Conservation (phyloP, 2,113 vertebrate species). For the Odontesthes bonariensis region DNA sequence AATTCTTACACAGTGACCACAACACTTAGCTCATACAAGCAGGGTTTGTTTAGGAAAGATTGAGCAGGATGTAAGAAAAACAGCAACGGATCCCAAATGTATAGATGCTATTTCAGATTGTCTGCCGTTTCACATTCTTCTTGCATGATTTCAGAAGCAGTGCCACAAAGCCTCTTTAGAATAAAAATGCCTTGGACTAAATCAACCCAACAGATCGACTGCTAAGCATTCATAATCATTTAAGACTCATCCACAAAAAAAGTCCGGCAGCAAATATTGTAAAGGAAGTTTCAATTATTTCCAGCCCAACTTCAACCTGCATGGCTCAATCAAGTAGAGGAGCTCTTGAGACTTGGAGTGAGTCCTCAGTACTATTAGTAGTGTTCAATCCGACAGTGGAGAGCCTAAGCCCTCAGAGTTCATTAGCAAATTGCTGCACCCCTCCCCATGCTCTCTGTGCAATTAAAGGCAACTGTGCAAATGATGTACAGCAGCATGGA, state of each 20-base stretch:
- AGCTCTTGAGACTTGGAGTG: conserved; percentile 73
- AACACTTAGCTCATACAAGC: conserved; percentile 52
- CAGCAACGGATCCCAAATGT: conserved; percentile 24
- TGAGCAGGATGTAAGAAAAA: conserved; percentile 31
- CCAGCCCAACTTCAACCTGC: conserved; percentile 71
- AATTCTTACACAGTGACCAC: conserved; percentile 69
- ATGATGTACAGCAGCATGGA: conserved; percentile 60
- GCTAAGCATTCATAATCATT: conserved; percentile 43
- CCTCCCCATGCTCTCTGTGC: conserved; percentile 63
- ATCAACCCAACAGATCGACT: conserved; percentile 47
- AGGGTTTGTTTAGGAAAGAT: conserved; percentile 52
- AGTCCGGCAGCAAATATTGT: conserved; percentile 45
- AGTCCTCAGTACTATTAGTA: conserved; percentile 73
- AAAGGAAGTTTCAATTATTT: conserved; percentile 77
- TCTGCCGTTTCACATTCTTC: conserved; percentile 18
- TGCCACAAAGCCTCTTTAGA: neutral
- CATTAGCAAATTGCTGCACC: conserved; percentile 79
- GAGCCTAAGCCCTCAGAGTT: conserved; percentile 69
- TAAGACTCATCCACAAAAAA: conserved; percentile 40
- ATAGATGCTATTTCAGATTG: conserved; percentile 42
- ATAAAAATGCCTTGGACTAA: conserved; percentile 24
- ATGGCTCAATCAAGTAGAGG: conserved; percentile 72
- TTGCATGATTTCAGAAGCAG: conserved; percentile 29
- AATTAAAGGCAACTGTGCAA: conserved; percentile 81
- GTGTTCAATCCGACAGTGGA: conserved; percentile 59